These are phyloP conservation scores for Nothura maculosa DNA, from an alignment of 2,797 vertebrate species.

Conservation along the genomic window DNA sequence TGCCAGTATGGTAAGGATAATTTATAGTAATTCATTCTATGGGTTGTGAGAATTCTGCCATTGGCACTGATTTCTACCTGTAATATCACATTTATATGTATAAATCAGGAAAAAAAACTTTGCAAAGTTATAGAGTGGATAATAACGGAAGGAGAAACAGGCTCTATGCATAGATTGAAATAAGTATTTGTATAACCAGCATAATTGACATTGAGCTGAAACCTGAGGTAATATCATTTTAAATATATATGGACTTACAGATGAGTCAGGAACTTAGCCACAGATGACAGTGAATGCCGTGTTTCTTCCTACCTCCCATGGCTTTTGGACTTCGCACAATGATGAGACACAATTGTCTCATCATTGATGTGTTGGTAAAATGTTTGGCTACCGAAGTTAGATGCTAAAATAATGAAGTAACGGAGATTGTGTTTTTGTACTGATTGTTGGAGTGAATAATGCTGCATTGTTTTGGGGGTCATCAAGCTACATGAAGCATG, in stretches of 20 bases:
- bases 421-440: not conserved
- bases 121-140: not conserved
- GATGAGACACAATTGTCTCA: not conserved
- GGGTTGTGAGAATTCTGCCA: not conserved
- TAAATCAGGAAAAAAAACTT: not conserved
- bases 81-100: not conserved
- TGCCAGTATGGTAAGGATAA: not conserved
- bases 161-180: not conserved
- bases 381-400: not conserved
- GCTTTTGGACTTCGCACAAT: not conserved
- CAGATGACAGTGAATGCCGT: not conserved
- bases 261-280: not conserved
- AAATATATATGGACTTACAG: not conserved
- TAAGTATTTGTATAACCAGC: not conserved
- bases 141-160: not conserved
- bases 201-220: not conserved
- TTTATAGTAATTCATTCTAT: not conserved
- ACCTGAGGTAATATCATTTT: not conserved
- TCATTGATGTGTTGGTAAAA: not conserved
- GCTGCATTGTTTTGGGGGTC: not conserved
- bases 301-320: not conserved
- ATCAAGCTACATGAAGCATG: not conserved
- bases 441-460: not conserved
- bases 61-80: not conserved
- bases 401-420: not conserved